Conservation (phyloP, 2,797 vertebrate species). For the Esox masquinongy region DNA sequence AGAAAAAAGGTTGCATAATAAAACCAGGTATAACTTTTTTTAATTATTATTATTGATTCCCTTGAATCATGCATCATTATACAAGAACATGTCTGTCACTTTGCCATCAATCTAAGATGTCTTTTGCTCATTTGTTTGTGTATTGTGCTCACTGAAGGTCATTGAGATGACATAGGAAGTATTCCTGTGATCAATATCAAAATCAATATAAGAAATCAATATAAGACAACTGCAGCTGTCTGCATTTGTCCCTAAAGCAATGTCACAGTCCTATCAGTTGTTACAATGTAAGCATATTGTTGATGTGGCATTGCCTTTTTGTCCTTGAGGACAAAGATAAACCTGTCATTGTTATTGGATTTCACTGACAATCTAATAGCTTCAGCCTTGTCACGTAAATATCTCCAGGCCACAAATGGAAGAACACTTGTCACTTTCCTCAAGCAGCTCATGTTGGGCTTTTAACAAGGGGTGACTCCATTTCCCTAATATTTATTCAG, state of each 20-base stretch:
- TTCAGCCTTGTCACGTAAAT: background rate
- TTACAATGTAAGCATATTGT: slow-evolving; percentile 19
- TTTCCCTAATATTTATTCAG: background rate
- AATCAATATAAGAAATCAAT: background rate
- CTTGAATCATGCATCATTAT: too few relatives aligned
- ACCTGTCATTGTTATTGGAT: slow-evolving; percentile 50
- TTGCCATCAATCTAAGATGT: background rate
- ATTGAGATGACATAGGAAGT: background rate
- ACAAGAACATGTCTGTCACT: too few relatives aligned
- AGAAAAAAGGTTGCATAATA: too few relatives aligned
- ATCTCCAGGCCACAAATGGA: background rate
- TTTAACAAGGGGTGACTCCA: background rate
- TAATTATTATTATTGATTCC: too few relatives aligned
- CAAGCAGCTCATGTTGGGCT: background rate
- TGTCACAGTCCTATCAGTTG: slow-evolving; percentile 20
- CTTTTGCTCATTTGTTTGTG: background rate
- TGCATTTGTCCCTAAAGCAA: too few relatives aligned
- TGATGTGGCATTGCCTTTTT: slow-evolving; percentile 51
- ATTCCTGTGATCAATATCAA: background rate
- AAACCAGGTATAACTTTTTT: too few relatives aligned
- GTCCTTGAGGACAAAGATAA: slow-evolving; percentile 65
- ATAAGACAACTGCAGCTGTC: background rate
- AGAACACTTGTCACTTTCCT: background rate
- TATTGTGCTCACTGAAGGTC: background rate
- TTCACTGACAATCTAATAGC: background rate